phyloP scores from a whole-genome alignment of 1,140 invertebrate genomes.

The Sitodiplosis mosellana region DNA sequence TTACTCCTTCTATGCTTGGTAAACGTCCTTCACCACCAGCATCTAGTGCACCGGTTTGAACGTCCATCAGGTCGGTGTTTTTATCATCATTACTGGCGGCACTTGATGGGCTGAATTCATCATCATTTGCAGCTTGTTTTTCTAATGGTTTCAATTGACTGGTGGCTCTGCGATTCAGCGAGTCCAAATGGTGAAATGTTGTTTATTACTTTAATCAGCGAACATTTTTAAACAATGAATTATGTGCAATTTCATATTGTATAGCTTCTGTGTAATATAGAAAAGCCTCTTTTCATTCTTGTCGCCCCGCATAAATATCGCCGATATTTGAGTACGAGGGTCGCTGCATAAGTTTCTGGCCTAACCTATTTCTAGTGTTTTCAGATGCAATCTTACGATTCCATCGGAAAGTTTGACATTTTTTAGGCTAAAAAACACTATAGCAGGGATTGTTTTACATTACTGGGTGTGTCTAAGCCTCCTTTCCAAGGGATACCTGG shows the following conservation, averaged over 20 bases:
- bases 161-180: constrained; percentile 11
- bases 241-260: constrained; percentile 6
- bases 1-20: constrained; percentile 8
- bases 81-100: constrained; percentile 10
- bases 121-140: constrained; percentile 5
- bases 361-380: no score
- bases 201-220: background rate
- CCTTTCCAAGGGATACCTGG: no score
- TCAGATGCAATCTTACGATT: no score
- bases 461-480: no score
- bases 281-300: constrained; percentile 14
- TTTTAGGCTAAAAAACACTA: no score
- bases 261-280: constrained; percentile 17
- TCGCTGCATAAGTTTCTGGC: no score
- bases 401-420: no score
- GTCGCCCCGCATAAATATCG: constrained; percentile 11
- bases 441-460: no score
- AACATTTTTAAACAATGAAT: background rate
- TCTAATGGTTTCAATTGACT: constrained; percentile 14
- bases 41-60: no score
- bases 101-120: background rate
- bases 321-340: constrained; percentile 16
- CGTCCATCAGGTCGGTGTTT: constrained; percentile 11
- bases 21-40: background rate
- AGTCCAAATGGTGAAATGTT: constrained; percentile 11